Evolutionary conservation across 2,797 vertebrate species (phyloP), one percentile per base, ranked within the genome.

Genomic region (Pipistrellus pipistrellus): DNA sequence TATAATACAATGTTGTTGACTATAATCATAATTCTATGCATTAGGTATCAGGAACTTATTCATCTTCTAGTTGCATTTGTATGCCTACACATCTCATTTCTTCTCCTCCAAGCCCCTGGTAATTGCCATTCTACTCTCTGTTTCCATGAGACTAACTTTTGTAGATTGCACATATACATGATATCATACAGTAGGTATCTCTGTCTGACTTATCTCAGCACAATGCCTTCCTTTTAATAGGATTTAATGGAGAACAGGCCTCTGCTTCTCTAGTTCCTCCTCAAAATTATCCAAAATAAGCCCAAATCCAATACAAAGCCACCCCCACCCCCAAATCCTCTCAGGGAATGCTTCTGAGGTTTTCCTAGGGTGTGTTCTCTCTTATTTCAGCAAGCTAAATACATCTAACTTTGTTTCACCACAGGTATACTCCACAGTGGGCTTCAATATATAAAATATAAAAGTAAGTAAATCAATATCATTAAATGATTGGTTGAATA

Each of bases 211-310:
- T 57, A 41, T 21, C 64, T 64, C 44, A 66, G 13, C 13, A 48
- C 17, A 80, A 55, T 44, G 85, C 46, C 4, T n/a, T 55, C 57
- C 48, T 78, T 21, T n/a, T 48, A 18, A 84, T 41, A 93, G 7
- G 27, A 48, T 69, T 64, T 30, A 23, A 21, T 30, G 4, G 3
- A 78, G 21, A 66, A 5, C 41, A 68, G 48, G 4, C 17, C 59
- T 76, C n/a, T 44, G 66, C 30, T 62, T 88, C 41, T 20, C 35
- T 51, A 94, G 23, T 11, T 11, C 48, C 25, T 44, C 51, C 27
- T 44, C n/a, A 81, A 44, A 92, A 64, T 78, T 35, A 82, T 55
- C 51, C 32, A 64, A 13, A 82, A 51, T 21, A 90, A 95, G 18
- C 6, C 10, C 27, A 62, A 30, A 35, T 32, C 30, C 48, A 77